These are phyloP conservation scores for Neodiprion virginianus DNA, from an alignment of 1,140 invertebrate genomes.

Conservation along the genomic window DNA sequence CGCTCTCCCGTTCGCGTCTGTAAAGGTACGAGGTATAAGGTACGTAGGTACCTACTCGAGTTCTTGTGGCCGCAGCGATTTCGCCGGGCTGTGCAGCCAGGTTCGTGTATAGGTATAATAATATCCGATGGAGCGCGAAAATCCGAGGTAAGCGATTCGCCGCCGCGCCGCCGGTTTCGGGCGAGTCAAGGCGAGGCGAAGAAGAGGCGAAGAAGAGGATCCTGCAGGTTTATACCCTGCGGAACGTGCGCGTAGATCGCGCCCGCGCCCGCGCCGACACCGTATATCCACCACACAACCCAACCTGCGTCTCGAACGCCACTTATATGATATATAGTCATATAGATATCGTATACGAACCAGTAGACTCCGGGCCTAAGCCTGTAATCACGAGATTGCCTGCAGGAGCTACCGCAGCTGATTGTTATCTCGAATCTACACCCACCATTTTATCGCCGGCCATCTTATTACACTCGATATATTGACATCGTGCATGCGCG, in stretches of 20 bases:
- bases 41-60: background rate
- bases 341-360: background rate
- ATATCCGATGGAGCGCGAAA: background rate
- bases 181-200: background rate
- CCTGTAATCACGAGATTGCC: conserved; percentile 61
- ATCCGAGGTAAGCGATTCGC: background rate
- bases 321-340: conserved; percentile 23
- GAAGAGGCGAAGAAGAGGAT: background rate
- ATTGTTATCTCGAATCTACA: conserved; percentile 63
- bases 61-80: conserved; percentile 23
- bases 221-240: background rate
- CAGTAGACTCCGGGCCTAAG: conserved; percentile 31
- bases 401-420: conserved; percentile 58
- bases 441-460: conserved; percentile 61
- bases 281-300: conserved; percentile 7
- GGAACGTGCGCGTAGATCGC: conserved; percentile 23
- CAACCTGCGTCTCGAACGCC: conserved; percentile 15
- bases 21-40: too few relatives aligned
- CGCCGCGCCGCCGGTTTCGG: conserved; percentile 16
- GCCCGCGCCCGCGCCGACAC: conserved; percentile 15
- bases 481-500: conserved; percentile 56
- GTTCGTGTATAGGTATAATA: conserved; percentile 4
- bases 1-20: background rate
- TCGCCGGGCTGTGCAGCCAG: conserved; percentile 23
- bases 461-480: conserved; percentile 60